Evolutionary conservation across 2,888 invertebrate genomes (phyloP), one percentile per base, ranked within the genome.

Genomic region (Cremastobaeus sp.): DNA sequence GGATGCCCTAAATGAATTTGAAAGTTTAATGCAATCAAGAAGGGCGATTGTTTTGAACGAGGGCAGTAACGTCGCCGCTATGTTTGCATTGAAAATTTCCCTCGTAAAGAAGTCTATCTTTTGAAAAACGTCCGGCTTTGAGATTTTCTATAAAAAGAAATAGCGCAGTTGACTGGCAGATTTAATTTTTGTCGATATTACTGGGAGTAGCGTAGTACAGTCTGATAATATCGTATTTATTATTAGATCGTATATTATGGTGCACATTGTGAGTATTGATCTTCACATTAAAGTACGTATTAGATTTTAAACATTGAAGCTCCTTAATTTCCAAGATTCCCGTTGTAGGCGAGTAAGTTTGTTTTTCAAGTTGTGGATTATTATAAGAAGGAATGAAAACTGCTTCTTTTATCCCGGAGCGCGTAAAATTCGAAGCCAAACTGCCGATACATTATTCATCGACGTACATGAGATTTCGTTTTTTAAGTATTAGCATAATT

Each of bases 111-210:
- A n/a, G n/a, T n/a, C n/a, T n/a, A n/a, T n/a, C n/a, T n/a, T n/a
- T n/a, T n/a, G n/a, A n/a, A n/a, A n/a, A n/a, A n/a, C n/a, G n/a
- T n/a, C n/a, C n/a, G n/a, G n/a, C n/a, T n/a, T n/a, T n/a, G n/a
- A n/a, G 39, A 54, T 68, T 59, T 60, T 69, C 69, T 69, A 69
- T 69, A 60, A 60, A 69, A 60, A 60, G 54, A 47, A 39, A 47
- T 39, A 37, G 25, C 43, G 37, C 69, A 60, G 45, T 60, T 47
- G 69, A 69, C 43, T 60, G 69, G 21, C 47, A 14, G 60, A 39
- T 69, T 69, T 54, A 52, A 69, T 60, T 69, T 69, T 69, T 69
- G 59, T 32, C 60, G 69, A 69, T 69, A 69, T 60, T 54, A 60
- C 54, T 69, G 60, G 60, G 60, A 69, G 59, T 57, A 60, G 69